Evolutionary conservation across 2,797 vertebrate genomes (phyloP), one percentile per base, ranked within the genome.

Genomic region (Aldrovandia affinis): DNA sequence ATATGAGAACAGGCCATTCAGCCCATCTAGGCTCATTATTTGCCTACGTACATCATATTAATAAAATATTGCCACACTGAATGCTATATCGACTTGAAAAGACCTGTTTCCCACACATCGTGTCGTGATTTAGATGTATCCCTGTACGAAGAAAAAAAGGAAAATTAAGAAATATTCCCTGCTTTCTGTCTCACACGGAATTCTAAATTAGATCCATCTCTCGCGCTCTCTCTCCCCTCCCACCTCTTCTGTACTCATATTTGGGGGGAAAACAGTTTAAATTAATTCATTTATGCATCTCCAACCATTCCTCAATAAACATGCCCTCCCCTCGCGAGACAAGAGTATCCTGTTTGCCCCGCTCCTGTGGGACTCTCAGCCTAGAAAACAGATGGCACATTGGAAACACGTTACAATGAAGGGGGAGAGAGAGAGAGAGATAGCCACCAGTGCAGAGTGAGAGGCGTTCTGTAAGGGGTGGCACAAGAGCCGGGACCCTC

Each of bases 261-360:
- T 96, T 94, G 92, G 92, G 93, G 90, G 84, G 61, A 86, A 96
- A 94, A 90, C 89, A 90, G 86, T 94, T 94, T 93, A 95, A 95
- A 96, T 96, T 88, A 94, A 95, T 96, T 96, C 93, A 96, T 96
- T 95, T 95, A 96, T 95, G 94, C 93, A 89, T 94, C 91, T 84
- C 86, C 85, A 20, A 83, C 59, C 73, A 73, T 25, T 54, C 82
- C 52, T 33, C 81, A 84, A 81, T 77, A 70, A 86, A 86, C 88
- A 88, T 86, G 91, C 89, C 85, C 87, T 88, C 89, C 85, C 91
- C 91, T 90, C 90, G 89, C 89, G 91, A 93, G 93, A 88, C 82
- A 90, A 92, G 91, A 85, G 91, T 92, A 94, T 94, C 94, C 93
- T 94, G 94, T 95, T 95, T 93, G 89, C 90, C 91, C 89, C 75